Base-by-base conservation (phyloP, 2,113 vertebrate species). In the Perognathus longimembris region DNA sequence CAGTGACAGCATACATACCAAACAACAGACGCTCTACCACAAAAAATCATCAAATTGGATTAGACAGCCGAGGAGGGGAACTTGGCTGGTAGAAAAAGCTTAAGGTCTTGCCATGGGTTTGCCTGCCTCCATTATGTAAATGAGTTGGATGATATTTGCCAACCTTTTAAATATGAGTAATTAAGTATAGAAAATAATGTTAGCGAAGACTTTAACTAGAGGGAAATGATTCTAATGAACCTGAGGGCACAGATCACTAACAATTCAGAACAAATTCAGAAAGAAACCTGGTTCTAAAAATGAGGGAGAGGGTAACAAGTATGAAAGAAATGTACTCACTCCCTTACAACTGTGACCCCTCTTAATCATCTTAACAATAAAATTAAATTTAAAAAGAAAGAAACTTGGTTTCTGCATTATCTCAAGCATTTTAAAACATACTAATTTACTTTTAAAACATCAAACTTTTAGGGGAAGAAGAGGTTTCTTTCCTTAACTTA, bases 101-200 rank as follows among this genome's bases (percentile, higher is more conserved):
- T 88, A 88, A 57, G 59, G 82, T 92, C 81, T 67, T 11, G 20
- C 81, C 50, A 1, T 74, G 69, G 92, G 81, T 67, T 84, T 84
- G 74, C 59, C 67, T 95, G 71, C 76, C 76, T 96, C 92, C 70
- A 78, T 91, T 93, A 94, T 96, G 95, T 90, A 95, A 96, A 97
- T 95, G 84, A 96, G 80, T n/a, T 91, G 57, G 32, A 59, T 92
- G 89, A 80, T 63, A 64, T 91, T 90, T 84, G 85, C 91, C 42
- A 93, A 78, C 64, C 80, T 78, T 91, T 91, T 96, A 95, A 92
- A 97, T 96, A 92, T 95, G 83, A 97, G 89, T 92, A 95, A 95
- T 96, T 96, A 96, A 77, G 88, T 94, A 89, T 79, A 66, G 93
- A 96, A 93, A 93, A 92, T 84, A 70, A 87, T n/a, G 66, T 95